These are phyloP conservation scores for Muschampia plurimacula DNA, from an alignment of 2,888 invertebrate genomes.

Conservation along the genomic window DNA sequence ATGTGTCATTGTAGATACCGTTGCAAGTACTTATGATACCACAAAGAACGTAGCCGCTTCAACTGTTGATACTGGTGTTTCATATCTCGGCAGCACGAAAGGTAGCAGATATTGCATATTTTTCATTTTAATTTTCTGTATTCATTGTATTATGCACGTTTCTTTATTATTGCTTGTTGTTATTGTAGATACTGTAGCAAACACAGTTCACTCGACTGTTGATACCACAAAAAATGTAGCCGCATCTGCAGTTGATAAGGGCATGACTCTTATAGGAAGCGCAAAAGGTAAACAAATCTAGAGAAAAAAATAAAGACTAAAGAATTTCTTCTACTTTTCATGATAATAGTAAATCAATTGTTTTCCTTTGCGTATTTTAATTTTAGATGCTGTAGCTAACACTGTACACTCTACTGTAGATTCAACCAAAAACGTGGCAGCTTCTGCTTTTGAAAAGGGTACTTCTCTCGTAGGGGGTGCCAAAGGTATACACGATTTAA, in stretches of 20 bases:
- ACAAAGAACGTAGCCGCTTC: slow-evolving; percentile 53
- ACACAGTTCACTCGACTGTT: slow-evolving; percentile 59
- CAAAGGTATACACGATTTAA: slow-evolving; percentile 53
- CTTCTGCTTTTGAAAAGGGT: slow-evolving; percentile 73
- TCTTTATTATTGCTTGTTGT: slow-evolving; percentile 1
- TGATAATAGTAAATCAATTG: not conserved
- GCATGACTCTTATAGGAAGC: slow-evolving; percentile 54
- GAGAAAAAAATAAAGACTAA: not conserved
- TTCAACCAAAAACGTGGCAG: slow-evolving; percentile 76
- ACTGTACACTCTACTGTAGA: slow-evolving; percentile 67
- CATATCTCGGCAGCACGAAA: slow-evolving; percentile 61
- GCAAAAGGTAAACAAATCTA: slow-evolving; percentile 58
- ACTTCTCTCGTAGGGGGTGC: slow-evolving; percentile 53
- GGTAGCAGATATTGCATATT: slow-evolving; percentile 48
- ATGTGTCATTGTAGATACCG: slow-evolving; percentile 56
- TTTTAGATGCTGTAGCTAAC: slow-evolving; percentile 49
- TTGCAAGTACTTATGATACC: slow-evolving; percentile 65
- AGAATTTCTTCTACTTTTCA: not conserved
- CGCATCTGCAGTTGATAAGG: slow-evolving; percentile 60
- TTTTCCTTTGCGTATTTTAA: slow-evolving; percentile 7
- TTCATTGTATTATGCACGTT: not conserved
- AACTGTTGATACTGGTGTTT: slow-evolving; percentile 50
- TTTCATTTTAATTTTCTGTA: not conserved
- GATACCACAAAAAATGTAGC: slow-evolving; percentile 66
- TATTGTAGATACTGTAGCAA: slow-evolving; percentile 57